These are phyloP conservation scores for Leistus spinibarbis DNA, from an alignment of 2,888 invertebrate genomes.

Conservation along the genomic window DNA sequence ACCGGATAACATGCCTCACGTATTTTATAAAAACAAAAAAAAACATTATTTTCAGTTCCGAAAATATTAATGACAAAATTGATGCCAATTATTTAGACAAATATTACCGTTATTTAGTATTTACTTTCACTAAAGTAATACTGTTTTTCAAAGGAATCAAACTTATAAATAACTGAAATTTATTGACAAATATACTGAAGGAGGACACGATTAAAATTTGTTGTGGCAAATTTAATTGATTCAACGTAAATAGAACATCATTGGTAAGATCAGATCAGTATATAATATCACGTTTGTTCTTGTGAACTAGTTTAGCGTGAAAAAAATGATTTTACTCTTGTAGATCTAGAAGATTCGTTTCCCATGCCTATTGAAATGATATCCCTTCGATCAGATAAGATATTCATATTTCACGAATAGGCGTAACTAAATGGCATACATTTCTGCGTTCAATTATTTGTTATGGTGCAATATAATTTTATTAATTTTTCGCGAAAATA, in stretches of 20 bases:
- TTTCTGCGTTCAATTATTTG: background rate
- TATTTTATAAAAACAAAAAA: background rate
- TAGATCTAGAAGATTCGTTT: background rate
- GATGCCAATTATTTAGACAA: no score
- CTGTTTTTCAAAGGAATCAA: no score
- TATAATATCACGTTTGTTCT: background rate
- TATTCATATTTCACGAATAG: background rate
- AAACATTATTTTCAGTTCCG: background rate
- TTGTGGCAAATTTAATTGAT: no score
- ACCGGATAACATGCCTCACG: background rate
- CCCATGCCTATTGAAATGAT: background rate
- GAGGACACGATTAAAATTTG: no score
- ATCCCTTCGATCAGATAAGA: background rate
- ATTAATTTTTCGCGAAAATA: background rate
- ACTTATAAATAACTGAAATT: no score
- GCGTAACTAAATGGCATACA: background rate
- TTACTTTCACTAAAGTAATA: no score
- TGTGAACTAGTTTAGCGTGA: background rate
- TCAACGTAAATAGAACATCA: background rate
- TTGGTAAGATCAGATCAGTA: background rate
- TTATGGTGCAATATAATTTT: background rate
- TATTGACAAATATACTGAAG: background rate
- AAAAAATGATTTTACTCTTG: background rate
- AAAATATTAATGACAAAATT: no score
- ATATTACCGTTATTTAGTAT: no score